A percentile compares a stretch with the other conserved stretches of the same genome.
These are phyloP conservation scores for Parnassius mnemosyne DNA, from an alignment of 2,888 invertebrate species.

Conservation along the genomic window DNA sequence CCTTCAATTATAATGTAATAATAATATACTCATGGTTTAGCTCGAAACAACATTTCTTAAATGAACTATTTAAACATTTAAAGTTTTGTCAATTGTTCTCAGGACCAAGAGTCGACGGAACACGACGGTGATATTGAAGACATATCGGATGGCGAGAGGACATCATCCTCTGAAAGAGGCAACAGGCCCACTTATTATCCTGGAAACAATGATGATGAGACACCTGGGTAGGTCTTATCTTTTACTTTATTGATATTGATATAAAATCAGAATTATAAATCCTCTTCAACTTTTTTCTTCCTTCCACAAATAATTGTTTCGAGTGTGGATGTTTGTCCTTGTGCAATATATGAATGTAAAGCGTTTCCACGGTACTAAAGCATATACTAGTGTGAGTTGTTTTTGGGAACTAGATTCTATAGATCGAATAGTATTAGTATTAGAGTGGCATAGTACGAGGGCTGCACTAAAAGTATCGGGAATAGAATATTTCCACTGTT, in stretches of 20 bases:
- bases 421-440: too few relatives aligned
- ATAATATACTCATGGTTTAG: not conserved
- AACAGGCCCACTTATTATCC: slow-evolving; percentile 86
- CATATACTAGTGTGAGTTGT: too few relatives aligned
- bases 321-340: too few relatives aligned
- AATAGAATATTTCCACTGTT: too few relatives aligned
- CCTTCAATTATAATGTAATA: slow-evolving; percentile 18
- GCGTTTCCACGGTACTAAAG: too few relatives aligned
- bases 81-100: slow-evolving; percentile 25
- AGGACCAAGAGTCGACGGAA: slow-evolving; percentile 87
- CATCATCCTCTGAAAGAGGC: slow-evolving; percentile 86
- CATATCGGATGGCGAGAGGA: slow-evolving; percentile 90
- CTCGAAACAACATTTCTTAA: slow-evolving; percentile 6
- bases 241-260: not conserved
- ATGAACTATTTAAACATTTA: slow-evolving; percentile 6
- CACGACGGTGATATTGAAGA: slow-evolving; percentile 93
- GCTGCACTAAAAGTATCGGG: too few relatives aligned
- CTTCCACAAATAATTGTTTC: too few relatives aligned
- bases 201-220: slow-evolving; percentile 81
- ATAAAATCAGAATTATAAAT: not conserved
- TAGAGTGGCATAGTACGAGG: too few relatives aligned
- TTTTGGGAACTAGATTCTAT: too few relatives aligned
- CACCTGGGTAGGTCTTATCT: slow-evolving; percentile 61
- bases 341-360: too few relatives aligned
- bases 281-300: too few relatives aligned